Percentiles rank a stretch among this genome's conserved stretches.
Conservation (phyloP, 2,113 vertebrate genomes). For the Sarotherodon lohbergeri region DNA sequence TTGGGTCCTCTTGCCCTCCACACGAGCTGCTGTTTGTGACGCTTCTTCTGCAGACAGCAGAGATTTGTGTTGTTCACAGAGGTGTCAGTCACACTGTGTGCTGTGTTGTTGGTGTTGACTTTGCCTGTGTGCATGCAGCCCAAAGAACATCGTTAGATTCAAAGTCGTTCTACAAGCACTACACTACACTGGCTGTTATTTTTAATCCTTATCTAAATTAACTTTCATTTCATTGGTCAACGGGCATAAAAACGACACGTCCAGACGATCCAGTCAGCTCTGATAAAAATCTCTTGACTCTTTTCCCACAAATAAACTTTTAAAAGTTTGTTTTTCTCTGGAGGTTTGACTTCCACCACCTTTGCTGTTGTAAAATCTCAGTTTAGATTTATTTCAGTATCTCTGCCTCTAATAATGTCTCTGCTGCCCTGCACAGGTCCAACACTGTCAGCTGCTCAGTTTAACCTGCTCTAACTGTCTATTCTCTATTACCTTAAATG, state of each 20-base stretch:
- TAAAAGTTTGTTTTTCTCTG: background rate
- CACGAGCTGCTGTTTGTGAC: background rate
- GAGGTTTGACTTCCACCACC: background rate
- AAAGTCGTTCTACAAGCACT: background rate
- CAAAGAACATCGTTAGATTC: background rate
- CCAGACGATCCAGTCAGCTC: background rate
- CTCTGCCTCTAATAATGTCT: background rate
- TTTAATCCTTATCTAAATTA: background rate
- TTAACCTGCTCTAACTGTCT: background rate
- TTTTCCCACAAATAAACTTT: background rate
- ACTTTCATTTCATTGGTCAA: background rate
- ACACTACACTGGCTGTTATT: background rate
- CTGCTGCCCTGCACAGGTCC: background rate
- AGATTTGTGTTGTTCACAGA: accelerated
- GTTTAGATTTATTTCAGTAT: background rate
- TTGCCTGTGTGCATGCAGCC: background rate
- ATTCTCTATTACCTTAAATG: background rate
- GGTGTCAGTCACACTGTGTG: background rate
- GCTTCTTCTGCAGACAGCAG: background rate
- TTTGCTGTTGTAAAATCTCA: background rate
- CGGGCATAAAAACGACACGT: background rate
- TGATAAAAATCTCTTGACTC: background rate
- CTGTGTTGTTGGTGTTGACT: background rate
- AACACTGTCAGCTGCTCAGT: background rate
- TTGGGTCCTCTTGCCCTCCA: background rate